Percentiles rank a stretch among this genome's conserved stretches.
Evolutionary conservation across 2,888 invertebrate species (phyloP).

Genomic region (Nasonovia ribisnigri): DNA sequence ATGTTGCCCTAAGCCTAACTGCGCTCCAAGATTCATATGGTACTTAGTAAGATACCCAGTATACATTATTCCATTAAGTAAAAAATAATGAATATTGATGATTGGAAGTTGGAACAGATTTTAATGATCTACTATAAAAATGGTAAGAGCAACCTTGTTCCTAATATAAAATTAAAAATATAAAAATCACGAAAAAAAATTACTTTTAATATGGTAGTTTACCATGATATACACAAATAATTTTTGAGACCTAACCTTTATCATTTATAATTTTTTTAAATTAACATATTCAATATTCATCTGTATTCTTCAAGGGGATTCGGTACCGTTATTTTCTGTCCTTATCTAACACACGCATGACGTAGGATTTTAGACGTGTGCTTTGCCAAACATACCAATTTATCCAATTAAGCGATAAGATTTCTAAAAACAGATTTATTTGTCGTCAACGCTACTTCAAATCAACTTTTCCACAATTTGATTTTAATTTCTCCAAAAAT

Average conservation of each 20-base stretch:
- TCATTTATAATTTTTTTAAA: background rate
- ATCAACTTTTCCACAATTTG: too few relatives aligned
- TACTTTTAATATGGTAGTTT: background rate
- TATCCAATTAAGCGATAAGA: too few relatives aligned
- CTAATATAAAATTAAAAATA: too few relatives aligned
- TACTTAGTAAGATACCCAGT: background rate
- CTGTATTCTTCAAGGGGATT: too few relatives aligned
- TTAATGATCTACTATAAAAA: background rate
- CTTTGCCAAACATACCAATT: too few relatives aligned
- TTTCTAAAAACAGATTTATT: too few relatives aligned
- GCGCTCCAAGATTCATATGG: background rate
- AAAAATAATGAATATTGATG: background rate
- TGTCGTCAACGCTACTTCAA: too few relatives aligned
- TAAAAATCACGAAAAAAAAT: background rate
- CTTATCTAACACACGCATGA: too few relatives aligned
- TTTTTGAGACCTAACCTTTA: background rate
- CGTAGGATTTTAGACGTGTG: too few relatives aligned
- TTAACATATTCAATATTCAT: background rate
- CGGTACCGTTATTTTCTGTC: too few relatives aligned
- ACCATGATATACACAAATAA: background rate
- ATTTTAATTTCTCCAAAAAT: too few relatives aligned
- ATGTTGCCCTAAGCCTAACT: background rate
- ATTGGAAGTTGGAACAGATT: background rate
- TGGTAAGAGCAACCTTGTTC: background rate
- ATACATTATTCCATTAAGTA: background rate